Conservation (phyloP, 2,113 vertebrate genomes). For the Vicugna pacos region DNA sequence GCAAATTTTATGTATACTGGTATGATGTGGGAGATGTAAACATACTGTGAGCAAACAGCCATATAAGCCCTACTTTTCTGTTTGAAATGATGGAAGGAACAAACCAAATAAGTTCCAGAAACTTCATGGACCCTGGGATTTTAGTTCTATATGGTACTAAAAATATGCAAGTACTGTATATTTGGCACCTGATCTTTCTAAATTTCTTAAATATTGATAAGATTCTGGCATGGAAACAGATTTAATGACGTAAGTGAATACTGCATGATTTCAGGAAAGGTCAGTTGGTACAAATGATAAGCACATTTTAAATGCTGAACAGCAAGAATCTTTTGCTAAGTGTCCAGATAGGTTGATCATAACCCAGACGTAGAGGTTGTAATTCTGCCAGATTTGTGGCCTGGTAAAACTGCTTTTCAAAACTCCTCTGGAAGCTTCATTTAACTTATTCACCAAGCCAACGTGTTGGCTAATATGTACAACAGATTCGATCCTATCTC, state of each 20-base stretch:
- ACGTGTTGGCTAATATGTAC: constrained; percentile 26
- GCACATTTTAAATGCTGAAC: constrained; percentile 56
- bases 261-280: constrained; percentile 81
- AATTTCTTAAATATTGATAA: constrained; percentile 71
- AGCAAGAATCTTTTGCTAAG: neutral
- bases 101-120: too few species aligned
- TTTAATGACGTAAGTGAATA: too few species aligned
- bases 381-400: too few species aligned
- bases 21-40: constrained; percentile 55
- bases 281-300: constrained; percentile 77
- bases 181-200: constrained; percentile 88
- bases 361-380: too few species aligned
- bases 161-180: constrained; percentile 68
- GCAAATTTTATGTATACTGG: constrained; percentile 83
- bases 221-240: constrained; percentile 60
- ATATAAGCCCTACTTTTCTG: constrained; percentile 76
- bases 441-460: too few species aligned
- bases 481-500: neutral
- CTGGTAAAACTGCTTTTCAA: too few species aligned
- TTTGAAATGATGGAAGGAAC: constrained; percentile 73
- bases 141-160: constrained; percentile 39
- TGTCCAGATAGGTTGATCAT: neutral
- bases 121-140: too few species aligned
- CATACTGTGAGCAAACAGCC: constrained; percentile 83
- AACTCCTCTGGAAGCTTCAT: too few species aligned